Conservation (phyloP, 2,113 vertebrate species). For the Suricata suricatta region DNA sequence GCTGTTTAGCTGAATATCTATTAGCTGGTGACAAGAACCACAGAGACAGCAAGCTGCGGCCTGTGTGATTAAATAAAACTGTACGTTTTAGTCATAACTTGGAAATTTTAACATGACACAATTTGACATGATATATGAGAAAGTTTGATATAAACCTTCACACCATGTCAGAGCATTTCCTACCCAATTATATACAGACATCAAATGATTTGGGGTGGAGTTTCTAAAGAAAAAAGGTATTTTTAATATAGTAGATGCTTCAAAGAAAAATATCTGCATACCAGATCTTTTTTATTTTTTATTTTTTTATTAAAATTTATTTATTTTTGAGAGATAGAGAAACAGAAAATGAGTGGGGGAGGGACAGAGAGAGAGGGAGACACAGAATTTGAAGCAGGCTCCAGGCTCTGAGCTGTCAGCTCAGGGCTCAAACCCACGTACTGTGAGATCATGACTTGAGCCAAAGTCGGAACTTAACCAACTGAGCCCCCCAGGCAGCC, state of each 20-base stretch:
- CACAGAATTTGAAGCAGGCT: too few species aligned
- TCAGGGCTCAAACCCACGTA: too few species aligned
- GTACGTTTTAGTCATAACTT: background rate
- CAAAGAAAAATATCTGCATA: background rate
- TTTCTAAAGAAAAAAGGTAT: background rate
- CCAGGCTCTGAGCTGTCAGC: too few species aligned
- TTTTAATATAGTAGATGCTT: background rate
- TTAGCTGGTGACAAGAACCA: background rate
- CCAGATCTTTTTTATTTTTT: background rate
- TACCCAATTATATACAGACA: background rate
- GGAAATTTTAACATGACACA: background rate
- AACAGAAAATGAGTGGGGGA: too few species aligned
- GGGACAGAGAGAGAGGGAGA: too few species aligned
- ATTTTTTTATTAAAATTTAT: too few species aligned
- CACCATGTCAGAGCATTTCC: background rate
- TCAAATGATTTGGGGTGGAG: background rate
- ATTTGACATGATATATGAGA: background rate
- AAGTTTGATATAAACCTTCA: background rate
- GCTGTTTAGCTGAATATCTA: background rate
- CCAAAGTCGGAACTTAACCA: too few species aligned
- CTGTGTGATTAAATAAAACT: background rate
- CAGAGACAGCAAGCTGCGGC: background rate
- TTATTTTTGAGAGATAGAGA: too few species aligned
- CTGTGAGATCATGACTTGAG: too few species aligned
- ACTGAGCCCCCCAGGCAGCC: too few species aligned